Evolutionary conservation across 2,888 invertebrate species (phyloP).

Genomic region (Caenorhabditis sp.): DNA sequence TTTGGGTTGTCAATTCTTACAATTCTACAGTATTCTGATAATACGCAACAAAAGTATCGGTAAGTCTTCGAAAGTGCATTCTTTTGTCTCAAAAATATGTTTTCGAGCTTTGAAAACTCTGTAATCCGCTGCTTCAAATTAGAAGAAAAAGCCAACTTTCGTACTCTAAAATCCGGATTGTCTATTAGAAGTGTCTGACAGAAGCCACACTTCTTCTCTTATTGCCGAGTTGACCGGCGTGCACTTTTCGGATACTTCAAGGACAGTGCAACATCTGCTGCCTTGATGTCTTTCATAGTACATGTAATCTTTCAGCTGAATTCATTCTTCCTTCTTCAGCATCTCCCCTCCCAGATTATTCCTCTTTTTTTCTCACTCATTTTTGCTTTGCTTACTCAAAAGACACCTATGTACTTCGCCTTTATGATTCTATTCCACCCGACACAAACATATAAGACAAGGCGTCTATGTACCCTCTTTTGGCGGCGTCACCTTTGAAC

Average conservation of each 20-base stretch:
- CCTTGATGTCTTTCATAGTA: slow-evolving; percentile 13
- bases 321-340: not conserved
- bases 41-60: not conserved
- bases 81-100: not conserved
- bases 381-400: not conserved
- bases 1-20: no score
- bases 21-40: not conserved
- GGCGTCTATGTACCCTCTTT: not conserved
- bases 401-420: not conserved
- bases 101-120: not conserved
- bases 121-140: not conserved
- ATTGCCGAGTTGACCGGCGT: not conserved
- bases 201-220: slow-evolving; percentile 19
- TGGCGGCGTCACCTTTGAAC: not conserved
- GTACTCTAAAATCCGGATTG: not conserved
- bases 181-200: not conserved
- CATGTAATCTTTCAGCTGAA: slow-evolving; percentile 7
- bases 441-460: not conserved
- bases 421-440: not conserved
- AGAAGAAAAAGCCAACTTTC: not conserved
- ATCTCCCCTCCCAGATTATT: not conserved
- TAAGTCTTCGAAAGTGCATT: not conserved
- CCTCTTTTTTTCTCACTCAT: not conserved
- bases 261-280: slow-evolving; percentile 29
- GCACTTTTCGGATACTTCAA: slow-evolving; percentile 30